Evolutionary conservation across 2,113 vertebrate genomes (phyloP).

Genomic region (Ia io): DNA sequence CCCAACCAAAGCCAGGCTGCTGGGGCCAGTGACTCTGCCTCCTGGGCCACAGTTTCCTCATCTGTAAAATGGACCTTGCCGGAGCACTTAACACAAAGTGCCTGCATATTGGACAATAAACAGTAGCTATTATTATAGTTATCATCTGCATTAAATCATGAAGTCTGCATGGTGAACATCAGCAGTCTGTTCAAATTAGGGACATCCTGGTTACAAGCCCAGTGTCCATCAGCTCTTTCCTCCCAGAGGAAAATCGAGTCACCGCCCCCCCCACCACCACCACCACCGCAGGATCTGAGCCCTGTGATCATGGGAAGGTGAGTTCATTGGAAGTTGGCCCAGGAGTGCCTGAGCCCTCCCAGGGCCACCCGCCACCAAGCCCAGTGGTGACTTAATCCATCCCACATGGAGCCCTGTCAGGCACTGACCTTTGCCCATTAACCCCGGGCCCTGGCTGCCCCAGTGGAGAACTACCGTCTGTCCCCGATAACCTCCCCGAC

Average conservation of each 20-base stretch:
- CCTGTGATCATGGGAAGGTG: neutral
- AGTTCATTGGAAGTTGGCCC: neutral
- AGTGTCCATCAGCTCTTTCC: neutral
- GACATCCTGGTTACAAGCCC: neutral
- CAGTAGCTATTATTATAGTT: neutral
- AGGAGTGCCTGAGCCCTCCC: slow-evolving; percentile 45
- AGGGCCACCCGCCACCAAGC: slow-evolving; percentile 62
- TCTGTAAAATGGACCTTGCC: neutral
- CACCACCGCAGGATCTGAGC: neutral
- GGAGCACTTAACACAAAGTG: neutral
- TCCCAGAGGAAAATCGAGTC: neutral
- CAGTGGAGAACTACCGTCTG: slow-evolving; percentile 81
- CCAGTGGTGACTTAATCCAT: slow-evolving; percentile 81
- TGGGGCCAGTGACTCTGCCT: accelerated
- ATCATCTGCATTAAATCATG: neutral
- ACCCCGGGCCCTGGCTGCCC: slow-evolving; percentile 78
- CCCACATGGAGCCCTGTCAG: slow-evolving; percentile 71
- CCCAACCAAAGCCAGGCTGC: neutral
- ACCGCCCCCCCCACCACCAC: neutral
- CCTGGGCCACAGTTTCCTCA: neutral
- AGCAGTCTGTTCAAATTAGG: neutral
- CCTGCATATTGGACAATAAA: neutral
- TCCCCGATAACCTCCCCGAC: slow-evolving; percentile 78
- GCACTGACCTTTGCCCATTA: slow-evolving; percentile 82
- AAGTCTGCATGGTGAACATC: neutral